A percentile compares a stretch with the other conserved stretches of the same genome.
Conservation (phyloP, 2,113 vertebrate species). For the Sander lucioperca region DNA sequence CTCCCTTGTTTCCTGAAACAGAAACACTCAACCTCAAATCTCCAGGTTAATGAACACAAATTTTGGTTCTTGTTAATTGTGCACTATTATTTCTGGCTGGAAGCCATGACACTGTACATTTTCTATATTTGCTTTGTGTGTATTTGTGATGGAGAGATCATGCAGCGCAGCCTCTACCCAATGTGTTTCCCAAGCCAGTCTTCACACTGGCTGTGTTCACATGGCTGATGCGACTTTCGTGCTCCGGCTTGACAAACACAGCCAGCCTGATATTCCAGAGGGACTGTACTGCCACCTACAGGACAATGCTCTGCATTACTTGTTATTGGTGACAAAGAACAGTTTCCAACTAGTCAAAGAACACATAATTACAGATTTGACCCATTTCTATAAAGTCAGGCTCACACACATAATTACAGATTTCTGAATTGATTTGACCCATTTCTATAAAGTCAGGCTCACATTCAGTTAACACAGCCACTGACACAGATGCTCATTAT, state of each 20-base stretch:
- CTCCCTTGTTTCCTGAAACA: slow-evolving; percentile 89
- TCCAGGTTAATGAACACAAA: slow-evolving; percentile 18
- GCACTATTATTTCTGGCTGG: neutral
- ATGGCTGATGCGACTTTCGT: slow-evolving; percentile 86
- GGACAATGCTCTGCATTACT: slow-evolving; percentile 50
- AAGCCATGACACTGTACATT: neutral
- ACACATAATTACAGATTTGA: neutral
- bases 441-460: neutral
- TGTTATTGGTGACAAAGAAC: neutral
- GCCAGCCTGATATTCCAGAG: slow-evolving; percentile 92
- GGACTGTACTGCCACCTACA: slow-evolving; percentile 90
- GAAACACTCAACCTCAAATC: slow-evolving; percentile 3
- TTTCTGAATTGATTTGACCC: neutral
- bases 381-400: neutral
- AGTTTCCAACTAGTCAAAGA: neutral
- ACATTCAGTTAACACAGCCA: neutral
- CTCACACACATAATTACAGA: neutral
- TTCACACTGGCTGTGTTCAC: slow-evolving; percentile 89
- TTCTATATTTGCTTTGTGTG: slow-evolving; percentile 5
- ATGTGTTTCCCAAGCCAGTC: slow-evolving; percentile 89
- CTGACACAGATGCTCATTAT: neutral
- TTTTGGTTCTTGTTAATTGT: neutral
- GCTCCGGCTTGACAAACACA: slow-evolving; percentile 88
- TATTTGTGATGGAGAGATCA: slow-evolving; percentile 1
- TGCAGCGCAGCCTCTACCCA: slow-evolving; percentile 79